These are phyloP conservation scores for Metalampra italica DNA, from an alignment of 2,888 invertebrate genomes.

Conservation along the genomic window DNA sequence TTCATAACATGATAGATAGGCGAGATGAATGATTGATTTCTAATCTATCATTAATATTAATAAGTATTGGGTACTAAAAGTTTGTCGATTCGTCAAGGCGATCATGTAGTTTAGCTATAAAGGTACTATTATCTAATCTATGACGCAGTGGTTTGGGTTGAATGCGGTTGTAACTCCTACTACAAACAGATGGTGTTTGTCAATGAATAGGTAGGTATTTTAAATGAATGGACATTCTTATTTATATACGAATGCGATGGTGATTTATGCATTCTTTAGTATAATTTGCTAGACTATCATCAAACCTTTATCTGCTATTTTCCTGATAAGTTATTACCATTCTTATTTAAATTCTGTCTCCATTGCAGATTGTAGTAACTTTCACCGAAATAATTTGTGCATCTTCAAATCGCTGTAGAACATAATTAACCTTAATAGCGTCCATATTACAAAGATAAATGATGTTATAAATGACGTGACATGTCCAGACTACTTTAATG, in stretches of 20 bases:
- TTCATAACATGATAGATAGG: slow-evolving; percentile 9
- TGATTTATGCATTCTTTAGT: slow-evolving; percentile 15
- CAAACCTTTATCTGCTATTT: too few relatives aligned
- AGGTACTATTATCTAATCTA: slow-evolving; percentile 22
- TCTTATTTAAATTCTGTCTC: background rate
- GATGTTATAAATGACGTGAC: slow-evolving; percentile 30
- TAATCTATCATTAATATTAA: slow-evolving; percentile 7
- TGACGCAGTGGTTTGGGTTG: slow-evolving; percentile 4
- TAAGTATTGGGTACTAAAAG: background rate
- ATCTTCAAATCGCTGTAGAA: slow-evolving; percentile 10
- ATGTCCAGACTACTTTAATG: slow-evolving; percentile 35
- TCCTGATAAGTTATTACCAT: too few relatives aligned
- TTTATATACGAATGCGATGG: slow-evolving; percentile 22
- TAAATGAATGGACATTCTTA: slow-evolving; percentile 41
- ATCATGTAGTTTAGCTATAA: slow-evolving; percentile 6
- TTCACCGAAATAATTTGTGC: background rate
- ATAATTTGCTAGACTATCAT: background rate
- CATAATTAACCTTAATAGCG: slow-evolving; percentile 16
- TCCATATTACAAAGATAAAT: slow-evolving; percentile 20
- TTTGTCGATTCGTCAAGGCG: slow-evolving; percentile 5
- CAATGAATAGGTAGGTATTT: slow-evolving; percentile 43
- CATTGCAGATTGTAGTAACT: background rate
- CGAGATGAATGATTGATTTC: slow-evolving; percentile 11
- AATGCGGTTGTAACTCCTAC: slow-evolving; percentile 17
- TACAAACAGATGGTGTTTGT: slow-evolving; percentile 35